Evolutionary conservation across 2,888 invertebrate genomes (phyloP), one percentile per base, ranked within the genome.

Genomic region (Diarsia rubi): DNA sequence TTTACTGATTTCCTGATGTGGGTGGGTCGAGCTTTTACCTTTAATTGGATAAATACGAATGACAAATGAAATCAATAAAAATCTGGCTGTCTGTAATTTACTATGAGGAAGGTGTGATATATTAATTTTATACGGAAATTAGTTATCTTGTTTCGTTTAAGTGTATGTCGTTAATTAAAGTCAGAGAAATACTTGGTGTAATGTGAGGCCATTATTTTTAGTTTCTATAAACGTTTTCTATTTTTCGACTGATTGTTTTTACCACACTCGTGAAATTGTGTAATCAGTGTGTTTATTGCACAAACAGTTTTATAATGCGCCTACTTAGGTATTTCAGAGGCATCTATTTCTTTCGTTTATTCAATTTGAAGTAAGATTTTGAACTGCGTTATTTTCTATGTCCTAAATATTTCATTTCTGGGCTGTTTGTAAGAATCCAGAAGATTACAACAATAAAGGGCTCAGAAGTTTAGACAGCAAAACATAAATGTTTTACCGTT

Each of bases 51-150:
- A 83, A 84, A 81, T 83, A 84, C 78, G 73, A 82, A 79, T 84
- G 87, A 87, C 78, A 83, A 78, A 87, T 83, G 86, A 78, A 87
- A 81, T 81, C 85, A 86, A 84, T 87, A 79, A 83, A 84, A 85
- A 70, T 71, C 65, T 80, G 64, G 19, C 57, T 11, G 74, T 73
- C 64, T 67, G 69, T 78, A 86, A 86, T 78, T 78, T 77, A 73
- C 37, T 79, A 65, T 68, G 47, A 66, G 24, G 54, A 31, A 78
- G 47, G 73, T 73, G 78, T 82, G 75, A 86, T 86, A 81, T 83
- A 85, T 86, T 79, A 59, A 81, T 81, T 81, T 81, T 74, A 63
- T 78, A 72, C 75, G 75, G 21, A 85, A 85, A 83, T 85, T 76
- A 77, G 83, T 75, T 82, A 68, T 73, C 80, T 83, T 80, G 77